These are phyloP conservation scores for Aldrovandia affinis DNA, from an alignment of 2,797 vertebrate species.

Conservation along the genomic window DNA sequence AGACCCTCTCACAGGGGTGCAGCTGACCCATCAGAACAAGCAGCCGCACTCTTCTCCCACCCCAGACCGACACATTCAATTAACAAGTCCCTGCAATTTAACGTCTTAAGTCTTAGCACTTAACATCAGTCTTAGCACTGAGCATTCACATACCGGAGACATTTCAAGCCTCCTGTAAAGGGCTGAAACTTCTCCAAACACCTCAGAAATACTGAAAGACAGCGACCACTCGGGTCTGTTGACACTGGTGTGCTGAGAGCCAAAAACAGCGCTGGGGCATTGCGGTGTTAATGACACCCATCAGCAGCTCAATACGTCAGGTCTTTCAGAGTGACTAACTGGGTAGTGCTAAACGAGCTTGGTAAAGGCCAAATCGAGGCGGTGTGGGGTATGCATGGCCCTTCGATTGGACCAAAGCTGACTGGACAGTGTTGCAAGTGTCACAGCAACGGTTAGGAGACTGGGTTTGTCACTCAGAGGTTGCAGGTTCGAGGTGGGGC, in stretches of 20 bases:
- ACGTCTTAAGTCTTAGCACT: no score
- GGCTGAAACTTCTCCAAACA: background rate
- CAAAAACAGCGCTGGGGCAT: background rate
- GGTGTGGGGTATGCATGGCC: background rate
- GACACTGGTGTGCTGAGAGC: background rate
- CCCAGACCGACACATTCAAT: background rate
- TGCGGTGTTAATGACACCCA: constrained; percentile 54
- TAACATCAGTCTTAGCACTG: background rate
- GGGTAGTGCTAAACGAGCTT: constrained; percentile 34
- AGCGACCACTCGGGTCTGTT: background rate
- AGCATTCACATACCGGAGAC: background rate
- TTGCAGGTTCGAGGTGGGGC: no score
- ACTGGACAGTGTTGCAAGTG: no score
- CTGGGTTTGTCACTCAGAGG: no score
- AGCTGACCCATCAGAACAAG: background rate
- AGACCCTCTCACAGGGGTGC: background rate
- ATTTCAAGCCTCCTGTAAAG: background rate
- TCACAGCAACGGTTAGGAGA: no score
- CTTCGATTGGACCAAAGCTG: background rate
- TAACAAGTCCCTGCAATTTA: background rate
- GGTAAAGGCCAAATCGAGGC: background rate
- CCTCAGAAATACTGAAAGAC: background rate
- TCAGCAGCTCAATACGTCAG: constrained; percentile 58
- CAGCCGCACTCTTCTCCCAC: background rate
- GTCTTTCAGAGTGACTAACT: constrained; percentile 57